A percentile compares a stretch with the other conserved stretches of the same genome.
These are phyloP conservation scores for Seira ritae DNA, from an alignment of 2,888 invertebrate species.

Conservation along the genomic window DNA sequence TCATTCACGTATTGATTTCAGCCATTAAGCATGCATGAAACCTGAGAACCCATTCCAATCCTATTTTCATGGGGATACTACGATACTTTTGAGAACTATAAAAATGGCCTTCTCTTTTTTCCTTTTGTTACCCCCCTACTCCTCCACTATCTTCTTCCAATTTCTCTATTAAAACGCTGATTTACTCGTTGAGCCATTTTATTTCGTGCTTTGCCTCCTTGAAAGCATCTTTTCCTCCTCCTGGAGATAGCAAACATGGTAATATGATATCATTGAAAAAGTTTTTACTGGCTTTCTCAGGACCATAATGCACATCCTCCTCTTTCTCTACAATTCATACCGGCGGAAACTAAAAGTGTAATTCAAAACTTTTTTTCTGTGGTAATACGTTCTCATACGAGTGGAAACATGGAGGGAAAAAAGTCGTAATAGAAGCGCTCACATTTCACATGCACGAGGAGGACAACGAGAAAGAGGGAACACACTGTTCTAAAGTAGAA, in stretches of 20 bases:
- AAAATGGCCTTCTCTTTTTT: conserved; percentile 30
- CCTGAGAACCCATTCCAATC: conserved; percentile 52
- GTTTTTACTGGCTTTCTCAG: conserved; percentile 26
- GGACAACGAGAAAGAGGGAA: not conserved
- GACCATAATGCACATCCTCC: conserved; percentile 19
- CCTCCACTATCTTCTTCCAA: conserved; percentile 23
- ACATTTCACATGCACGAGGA: conserved; percentile 39
- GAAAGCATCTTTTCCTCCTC: conserved; percentile 10
- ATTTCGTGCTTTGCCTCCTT: conserved; percentile 10
- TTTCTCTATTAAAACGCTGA: conserved; percentile 37
- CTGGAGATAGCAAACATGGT: conserved; percentile 38
- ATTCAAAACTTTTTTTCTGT: conserved; percentile 49
- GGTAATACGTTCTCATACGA: conserved; percentile 22
- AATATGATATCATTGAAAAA: conserved; percentile 45
- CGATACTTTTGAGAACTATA: conserved; percentile 62
- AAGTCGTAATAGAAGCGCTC: conserved; percentile 55
- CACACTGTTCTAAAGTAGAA: not conserved
- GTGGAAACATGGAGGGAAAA: conserved; percentile 28
- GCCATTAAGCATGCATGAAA: conserved; percentile 60
- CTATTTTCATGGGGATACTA: conserved; percentile 33
- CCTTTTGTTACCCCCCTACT: conserved; percentile 14
- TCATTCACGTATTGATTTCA: conserved; percentile 62
- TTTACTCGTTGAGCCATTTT: conserved; percentile 47
- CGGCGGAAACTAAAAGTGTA: conserved; percentile 40
- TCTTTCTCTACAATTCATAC: conserved; percentile 34